Percentiles rank a stretch among this genome's conserved stretches.
phyloP scores from a whole-genome alignment of 2,113 vertebrate genomes.

The Dryoscopus gambensis region DNA sequence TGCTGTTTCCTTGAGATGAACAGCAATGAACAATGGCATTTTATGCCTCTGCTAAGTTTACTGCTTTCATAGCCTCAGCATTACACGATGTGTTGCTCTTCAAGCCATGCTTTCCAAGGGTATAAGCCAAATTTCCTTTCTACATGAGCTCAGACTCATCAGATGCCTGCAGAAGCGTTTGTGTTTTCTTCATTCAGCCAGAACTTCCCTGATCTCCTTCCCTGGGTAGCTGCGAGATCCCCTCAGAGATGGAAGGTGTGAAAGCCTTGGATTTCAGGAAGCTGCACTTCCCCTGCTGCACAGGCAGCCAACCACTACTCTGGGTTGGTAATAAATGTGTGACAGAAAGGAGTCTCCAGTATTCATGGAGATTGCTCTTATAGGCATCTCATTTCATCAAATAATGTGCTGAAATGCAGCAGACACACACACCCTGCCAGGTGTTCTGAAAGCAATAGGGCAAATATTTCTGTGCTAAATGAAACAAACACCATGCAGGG shows the following conservation, averaged over 20 bases:
- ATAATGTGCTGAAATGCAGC: neutral
- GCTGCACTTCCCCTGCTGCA: neutral
- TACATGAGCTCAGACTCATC: neutral
- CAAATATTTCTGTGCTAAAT: neutral
- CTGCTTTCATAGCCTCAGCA: neutral
- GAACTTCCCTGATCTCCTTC: neutral
- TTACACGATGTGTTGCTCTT: neutral
- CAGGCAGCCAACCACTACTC: neutral
- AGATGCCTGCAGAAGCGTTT: neutral
- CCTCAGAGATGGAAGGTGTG: neutral
- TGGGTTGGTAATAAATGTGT: neutral
- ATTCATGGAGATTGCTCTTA: neutral
- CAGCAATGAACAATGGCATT: neutral
- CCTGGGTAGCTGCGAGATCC: neutral
- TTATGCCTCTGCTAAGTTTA: neutral
- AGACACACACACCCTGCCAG: neutral
- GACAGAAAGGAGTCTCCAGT: neutral
- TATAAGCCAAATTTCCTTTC: neutral
- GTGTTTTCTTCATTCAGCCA: neutral
- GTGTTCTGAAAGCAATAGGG: neutral
- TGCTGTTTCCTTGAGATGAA: neutral
- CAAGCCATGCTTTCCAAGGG: neutral
- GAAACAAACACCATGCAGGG: neutral
- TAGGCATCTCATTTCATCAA: neutral
- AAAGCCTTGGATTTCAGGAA: neutral